A percentile compares a stretch with the other conserved stretches of the same genome.
phyloP scores from a whole-genome alignment of 1,140 invertebrate genomes.

The Diploscapter pachys region DNA sequence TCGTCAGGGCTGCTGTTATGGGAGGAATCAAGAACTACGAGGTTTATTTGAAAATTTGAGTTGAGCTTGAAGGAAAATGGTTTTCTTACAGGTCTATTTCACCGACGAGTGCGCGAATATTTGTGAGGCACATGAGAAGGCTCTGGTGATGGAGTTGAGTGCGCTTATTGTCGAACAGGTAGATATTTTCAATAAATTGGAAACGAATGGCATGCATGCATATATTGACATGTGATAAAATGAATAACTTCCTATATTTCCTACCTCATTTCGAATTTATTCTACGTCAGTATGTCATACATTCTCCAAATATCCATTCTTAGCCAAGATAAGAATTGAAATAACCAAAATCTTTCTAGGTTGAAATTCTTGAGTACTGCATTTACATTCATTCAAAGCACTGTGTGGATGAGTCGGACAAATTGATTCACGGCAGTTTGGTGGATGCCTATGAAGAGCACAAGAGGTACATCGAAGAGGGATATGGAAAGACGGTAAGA shows the following conservation, averaged over 20 bases:
- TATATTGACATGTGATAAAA: too few species aligned
- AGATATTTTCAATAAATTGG: too few species aligned
- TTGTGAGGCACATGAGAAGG: slow-evolving; percentile 28
- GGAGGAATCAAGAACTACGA: slow-evolving; percentile 39
- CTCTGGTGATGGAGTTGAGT: slow-evolving; percentile 22
- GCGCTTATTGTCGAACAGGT: slow-evolving; percentile 31
- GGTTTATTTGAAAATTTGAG: neutral
- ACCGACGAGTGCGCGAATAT: slow-evolving; percentile 28
- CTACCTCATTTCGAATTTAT: too few species aligned
- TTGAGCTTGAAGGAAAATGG: neutral
- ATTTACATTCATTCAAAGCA: slow-evolving; percentile 32
- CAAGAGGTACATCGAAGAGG: slow-evolving; percentile 19
- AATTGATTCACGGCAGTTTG: slow-evolving; percentile 13
- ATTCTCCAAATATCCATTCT: neutral
- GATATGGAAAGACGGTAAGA: slow-evolving; percentile 30
- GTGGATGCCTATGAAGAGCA: slow-evolving; percentile 25
- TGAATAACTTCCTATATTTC: too few species aligned
- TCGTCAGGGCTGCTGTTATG: slow-evolving; percentile 27
- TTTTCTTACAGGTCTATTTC: slow-evolving; percentile 11
- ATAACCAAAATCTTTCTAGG: neutral
- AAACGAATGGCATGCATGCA: too few species aligned
- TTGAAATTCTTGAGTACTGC: slow-evolving; percentile 36
- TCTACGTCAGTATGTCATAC: too few species aligned
- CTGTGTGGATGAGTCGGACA: slow-evolving; percentile 9
- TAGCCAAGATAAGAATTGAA: neutral